Evolutionary conservation across 2,797 vertebrate species (phyloP).

Genomic region (Dendrocincla fuliginosa): DNA sequence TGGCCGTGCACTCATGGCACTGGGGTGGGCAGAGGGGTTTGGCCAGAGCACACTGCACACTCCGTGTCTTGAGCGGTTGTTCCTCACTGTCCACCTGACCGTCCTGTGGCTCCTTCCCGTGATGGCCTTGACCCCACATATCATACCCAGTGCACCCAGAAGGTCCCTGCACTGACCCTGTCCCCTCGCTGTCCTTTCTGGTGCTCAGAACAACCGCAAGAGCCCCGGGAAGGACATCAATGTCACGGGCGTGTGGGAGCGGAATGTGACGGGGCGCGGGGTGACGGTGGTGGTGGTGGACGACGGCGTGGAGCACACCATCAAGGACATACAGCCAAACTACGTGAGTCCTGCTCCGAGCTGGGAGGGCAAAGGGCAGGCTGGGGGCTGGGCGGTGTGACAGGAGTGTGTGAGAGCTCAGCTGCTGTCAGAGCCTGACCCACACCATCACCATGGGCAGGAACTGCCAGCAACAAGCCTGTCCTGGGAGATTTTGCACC

Average conservation of each 20-base stretch:
- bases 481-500: background rate
- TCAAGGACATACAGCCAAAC: conserved; percentile 91
- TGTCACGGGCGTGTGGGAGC: conserved; percentile 95
- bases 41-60: fast-evolving
- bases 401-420: background rate
- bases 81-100: fast-evolving
- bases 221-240: conserved; percentile 93
- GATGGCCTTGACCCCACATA: fast-evolving
- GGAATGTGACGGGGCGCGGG: conserved; percentile 89
- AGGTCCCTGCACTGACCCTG: background rate
- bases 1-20: fast-evolving
- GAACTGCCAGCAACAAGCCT: background rate
- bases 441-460: fast-evolving
- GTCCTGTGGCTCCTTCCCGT: background rate
- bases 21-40: background rate
- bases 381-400: background rate
- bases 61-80: fast-evolving
- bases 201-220: conserved; percentile 84
- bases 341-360: conserved; percentile 80
- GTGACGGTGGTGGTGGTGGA: conserved; percentile 97
- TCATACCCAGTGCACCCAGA: fast-evolving
- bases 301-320: conserved; percentile 91
- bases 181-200: background rate
- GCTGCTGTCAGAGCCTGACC: background rate
- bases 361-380: background rate